Evolutionary conservation across 2,888 invertebrate genomes (phyloP).

Genomic region (Therioaphis trifolii): DNA sequence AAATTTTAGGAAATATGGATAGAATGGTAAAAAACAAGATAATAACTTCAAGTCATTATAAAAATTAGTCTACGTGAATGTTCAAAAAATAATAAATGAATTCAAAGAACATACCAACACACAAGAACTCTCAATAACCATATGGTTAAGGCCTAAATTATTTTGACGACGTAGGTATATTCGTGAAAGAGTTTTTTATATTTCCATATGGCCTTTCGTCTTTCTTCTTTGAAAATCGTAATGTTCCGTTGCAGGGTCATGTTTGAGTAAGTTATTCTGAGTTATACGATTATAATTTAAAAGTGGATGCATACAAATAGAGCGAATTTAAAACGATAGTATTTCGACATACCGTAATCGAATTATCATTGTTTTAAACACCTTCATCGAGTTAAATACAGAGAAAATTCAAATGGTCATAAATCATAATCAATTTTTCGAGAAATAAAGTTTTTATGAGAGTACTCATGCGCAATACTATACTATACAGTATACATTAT

Average conservation of each 20-base stretch:
- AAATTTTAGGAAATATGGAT: too few species aligned
- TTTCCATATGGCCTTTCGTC: neutral
- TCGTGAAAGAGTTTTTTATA: neutral
- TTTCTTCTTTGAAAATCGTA: neutral
- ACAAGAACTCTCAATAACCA: neutral
- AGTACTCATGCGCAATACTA: too few species aligned
- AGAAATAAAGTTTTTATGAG: too few species aligned
- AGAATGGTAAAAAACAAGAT: too few species aligned
- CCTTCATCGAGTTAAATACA: too few species aligned
- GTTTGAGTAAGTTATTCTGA: neutral
- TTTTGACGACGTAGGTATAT: neutral
- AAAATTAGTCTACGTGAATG: too few species aligned
- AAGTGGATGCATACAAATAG: too few species aligned
- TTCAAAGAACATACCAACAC: neutral
- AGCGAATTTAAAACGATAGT: neutral
- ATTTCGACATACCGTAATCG: neutral
- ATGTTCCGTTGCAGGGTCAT: neutral
- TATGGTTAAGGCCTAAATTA: too few species aligned
- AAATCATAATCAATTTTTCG: too few species aligned
- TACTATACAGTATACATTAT: too few species aligned
- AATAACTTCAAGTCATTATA: too few species aligned
- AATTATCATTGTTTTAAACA: conserved; percentile 3
- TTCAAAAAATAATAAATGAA: neutral
- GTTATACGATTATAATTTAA: neutral
- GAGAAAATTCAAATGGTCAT: too few species aligned